phyloP scores from a whole-genome alignment of 2,888 invertebrate species.

The Conus canariensis region DNA sequence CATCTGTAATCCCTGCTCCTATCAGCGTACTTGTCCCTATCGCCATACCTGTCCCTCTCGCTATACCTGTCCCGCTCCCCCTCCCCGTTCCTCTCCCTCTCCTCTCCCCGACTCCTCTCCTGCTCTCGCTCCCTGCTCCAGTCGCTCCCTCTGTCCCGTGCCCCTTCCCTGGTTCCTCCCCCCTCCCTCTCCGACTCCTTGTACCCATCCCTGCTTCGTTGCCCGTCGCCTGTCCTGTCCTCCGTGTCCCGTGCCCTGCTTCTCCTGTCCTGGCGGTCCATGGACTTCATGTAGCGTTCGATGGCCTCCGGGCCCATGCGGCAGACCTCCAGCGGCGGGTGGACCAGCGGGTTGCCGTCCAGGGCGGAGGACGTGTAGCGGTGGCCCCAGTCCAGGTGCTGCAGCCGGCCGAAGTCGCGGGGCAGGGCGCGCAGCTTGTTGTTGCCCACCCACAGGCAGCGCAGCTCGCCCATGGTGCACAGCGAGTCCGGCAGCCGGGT shows the following conservation, averaged over 20 bases:
- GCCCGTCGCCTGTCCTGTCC: background rate
- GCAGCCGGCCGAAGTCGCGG: slow-evolving; percentile 70
- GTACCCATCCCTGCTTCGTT: background rate
- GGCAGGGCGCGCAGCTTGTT: slow-evolving; percentile 76
- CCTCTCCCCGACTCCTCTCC: background rate
- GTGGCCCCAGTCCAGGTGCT: slow-evolving; percentile 73
- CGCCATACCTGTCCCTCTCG: background rate
- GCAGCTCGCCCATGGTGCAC: slow-evolving; percentile 75
- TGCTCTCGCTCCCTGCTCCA: background rate
- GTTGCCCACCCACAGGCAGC: slow-evolving; percentile 78
- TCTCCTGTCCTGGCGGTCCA: slow-evolving; percentile 21
- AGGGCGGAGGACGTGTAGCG: slow-evolving; percentile 72
- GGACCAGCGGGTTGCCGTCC: slow-evolving; percentile 75
- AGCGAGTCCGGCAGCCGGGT: slow-evolving; percentile 73
- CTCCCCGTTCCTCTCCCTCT: background rate
- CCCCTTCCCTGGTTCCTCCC: background rate
- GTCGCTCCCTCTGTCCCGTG: background rate
- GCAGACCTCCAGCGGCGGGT: slow-evolving; percentile 77
- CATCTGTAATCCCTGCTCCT: too few species aligned
- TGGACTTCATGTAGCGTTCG: slow-evolving; percentile 66
- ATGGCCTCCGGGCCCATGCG: slow-evolving; percentile 75
- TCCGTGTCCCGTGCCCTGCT: background rate
- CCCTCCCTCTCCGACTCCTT: background rate
- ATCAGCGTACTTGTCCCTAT: background rate
- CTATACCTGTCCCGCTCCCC: background rate